These are phyloP conservation scores for Oasisia sp. DNA, from an alignment of 2,888 invertebrate genomes.

Conservation along the genomic window DNA sequence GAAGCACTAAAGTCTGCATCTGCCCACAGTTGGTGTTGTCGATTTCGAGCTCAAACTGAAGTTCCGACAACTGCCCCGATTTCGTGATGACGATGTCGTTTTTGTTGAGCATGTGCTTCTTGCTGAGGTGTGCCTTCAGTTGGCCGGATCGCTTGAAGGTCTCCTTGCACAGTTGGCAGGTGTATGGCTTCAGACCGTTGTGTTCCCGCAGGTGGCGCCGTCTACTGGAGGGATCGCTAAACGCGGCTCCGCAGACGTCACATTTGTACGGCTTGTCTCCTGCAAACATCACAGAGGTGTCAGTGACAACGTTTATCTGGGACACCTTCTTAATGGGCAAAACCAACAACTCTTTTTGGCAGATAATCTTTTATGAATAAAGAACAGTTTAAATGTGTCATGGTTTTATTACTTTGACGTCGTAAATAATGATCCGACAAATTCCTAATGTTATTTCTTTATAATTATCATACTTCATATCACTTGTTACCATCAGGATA, in stretches of 20 bases:
- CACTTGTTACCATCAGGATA: not conserved
- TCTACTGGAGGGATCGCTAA: conserved; percentile 60
- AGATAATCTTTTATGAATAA: not conserved
- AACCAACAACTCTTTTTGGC: not conserved
- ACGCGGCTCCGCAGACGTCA: conserved; percentile 54
- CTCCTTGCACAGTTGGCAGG: conserved; percentile 56
- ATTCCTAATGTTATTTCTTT: not conserved
- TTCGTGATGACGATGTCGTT: conserved; percentile 29
- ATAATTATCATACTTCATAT: not conserved
- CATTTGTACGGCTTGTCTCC: conserved; percentile 60
- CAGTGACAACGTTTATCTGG: not conserved
- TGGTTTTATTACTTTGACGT: not conserved
- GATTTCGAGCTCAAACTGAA: not conserved
- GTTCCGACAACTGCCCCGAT: not conserved
- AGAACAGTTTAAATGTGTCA: not conserved
- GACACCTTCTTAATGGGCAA: not conserved
- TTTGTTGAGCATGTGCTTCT: conserved; percentile 30
- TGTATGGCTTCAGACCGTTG: conserved; percentile 52
- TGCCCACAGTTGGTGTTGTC: not conserved
- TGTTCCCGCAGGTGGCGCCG: conserved; percentile 59
- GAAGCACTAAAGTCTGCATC: not conserved
- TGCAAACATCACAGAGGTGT: conserved; percentile 37
- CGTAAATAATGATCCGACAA: not conserved
- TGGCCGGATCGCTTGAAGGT: conserved; percentile 55
- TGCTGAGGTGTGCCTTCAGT: conserved; percentile 52